phyloP scores from a whole-genome alignment of 2,888 invertebrate genomes.

The Drosophila seclusa region DNA sequence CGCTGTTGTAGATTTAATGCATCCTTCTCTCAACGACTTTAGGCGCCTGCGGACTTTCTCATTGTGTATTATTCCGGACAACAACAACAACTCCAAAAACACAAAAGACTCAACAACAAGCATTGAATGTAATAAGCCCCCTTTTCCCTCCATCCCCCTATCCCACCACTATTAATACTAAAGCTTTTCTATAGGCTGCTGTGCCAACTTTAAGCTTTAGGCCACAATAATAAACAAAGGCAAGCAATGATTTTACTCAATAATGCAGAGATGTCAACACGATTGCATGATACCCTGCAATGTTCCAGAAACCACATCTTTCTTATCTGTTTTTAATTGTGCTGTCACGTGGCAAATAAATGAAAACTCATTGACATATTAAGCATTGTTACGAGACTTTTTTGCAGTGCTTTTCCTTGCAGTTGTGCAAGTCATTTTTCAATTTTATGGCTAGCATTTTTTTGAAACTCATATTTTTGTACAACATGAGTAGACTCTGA shows the following conservation, averaged over 20 bases:
- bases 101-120: constrained; percentile 33
- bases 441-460: neutral
- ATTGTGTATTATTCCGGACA: constrained; percentile 23
- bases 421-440: neutral
- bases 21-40: constrained; percentile 3
- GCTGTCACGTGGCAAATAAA: neutral
- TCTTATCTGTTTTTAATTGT: neutral
- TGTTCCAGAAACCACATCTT: neutral
- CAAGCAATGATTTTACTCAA: constrained; percentile 22
- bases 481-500: neutral
- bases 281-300: constrained; percentile 8
- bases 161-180: constrained; percentile 16
- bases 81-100: constrained; percentile 7
- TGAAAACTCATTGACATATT: too few relatives aligned
- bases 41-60: constrained; percentile 17
- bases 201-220: constrained; percentile 38
- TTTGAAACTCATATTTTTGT: too few relatives aligned
- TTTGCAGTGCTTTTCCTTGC: too few relatives aligned
- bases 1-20: constrained; percentile 2
- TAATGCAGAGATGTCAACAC: neutral
- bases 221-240: constrained; percentile 35
- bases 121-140: constrained; percentile 34
- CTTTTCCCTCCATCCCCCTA: neutral
- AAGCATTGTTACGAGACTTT: too few relatives aligned
- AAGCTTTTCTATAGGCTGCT: constrained; percentile 42